A percentile compares a stretch with the other conserved stretches of the same genome.
These are phyloP conservation scores for Miichthys miiuy DNA, from an alignment of 2,797 vertebrate species.

Conservation along the genomic window DNA sequence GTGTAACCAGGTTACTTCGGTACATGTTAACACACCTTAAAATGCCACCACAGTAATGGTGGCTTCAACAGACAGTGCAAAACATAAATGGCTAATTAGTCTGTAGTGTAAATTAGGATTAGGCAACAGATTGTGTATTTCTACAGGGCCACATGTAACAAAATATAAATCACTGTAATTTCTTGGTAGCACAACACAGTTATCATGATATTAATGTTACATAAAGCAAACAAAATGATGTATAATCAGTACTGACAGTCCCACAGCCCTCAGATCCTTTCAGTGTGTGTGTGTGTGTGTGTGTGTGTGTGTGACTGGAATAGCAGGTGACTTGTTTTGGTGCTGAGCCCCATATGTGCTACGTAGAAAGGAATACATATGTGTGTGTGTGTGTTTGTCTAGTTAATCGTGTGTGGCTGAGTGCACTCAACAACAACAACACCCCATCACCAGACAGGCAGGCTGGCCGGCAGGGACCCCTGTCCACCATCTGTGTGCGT, in stretches of 20 bases:
- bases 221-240: slow-evolving; percentile 37
- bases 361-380: slow-evolving; percentile 68
- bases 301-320: slow-evolving; percentile 63
- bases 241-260: slow-evolving; percentile 64
- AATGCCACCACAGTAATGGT: neutral
- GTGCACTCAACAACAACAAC: slow-evolving; percentile 82
- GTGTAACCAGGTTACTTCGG: neutral
- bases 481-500: slow-evolving; percentile 82
- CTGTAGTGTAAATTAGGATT: neutral
- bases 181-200: neutral
- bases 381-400: slow-evolving; percentile 64
- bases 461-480: slow-evolving; percentile 77
- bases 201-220: slow-evolving; percentile 17
- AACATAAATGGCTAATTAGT: neutral
- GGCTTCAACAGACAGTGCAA: neutral
- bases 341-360: slow-evolving; percentile 79
- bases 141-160: neutral
- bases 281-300: slow-evolving; percentile 39
- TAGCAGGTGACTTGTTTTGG: slow-evolving; percentile 81
- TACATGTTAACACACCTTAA: neutral
- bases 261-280: slow-evolving; percentile 44
- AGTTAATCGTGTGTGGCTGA: slow-evolving; percentile 82
- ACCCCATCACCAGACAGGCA: slow-evolving; percentile 81
- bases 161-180: neutral
- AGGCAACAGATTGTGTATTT: neutral